Conservation (phyloP, 2,888 invertebrate species). For the Xanthostigma xanthostigma region DNA sequence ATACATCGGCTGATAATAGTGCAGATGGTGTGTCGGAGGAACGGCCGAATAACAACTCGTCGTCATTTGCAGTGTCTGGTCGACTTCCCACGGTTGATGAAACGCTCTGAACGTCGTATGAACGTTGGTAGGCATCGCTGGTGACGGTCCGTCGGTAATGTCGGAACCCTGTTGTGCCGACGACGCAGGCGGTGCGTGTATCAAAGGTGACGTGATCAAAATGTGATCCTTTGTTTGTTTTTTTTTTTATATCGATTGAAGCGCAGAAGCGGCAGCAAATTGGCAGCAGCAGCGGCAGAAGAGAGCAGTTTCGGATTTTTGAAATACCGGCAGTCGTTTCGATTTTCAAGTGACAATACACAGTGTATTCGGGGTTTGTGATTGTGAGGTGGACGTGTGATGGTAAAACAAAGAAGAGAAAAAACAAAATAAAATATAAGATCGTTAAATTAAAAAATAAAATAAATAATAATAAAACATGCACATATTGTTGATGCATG, state of each 20-base stretch:
- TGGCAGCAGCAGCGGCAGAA: too few species aligned
- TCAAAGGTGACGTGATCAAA: constrained; percentile 6
- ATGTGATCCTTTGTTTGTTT: constrained; percentile 4
- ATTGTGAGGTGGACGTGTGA: neutral
- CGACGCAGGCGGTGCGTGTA: constrained; percentile 4
- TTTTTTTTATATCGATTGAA: neutral
- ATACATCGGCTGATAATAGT: constrained; percentile 19
- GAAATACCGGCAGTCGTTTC: too few species aligned
- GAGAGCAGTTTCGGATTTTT: too few species aligned
- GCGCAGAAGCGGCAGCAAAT: too few species aligned
- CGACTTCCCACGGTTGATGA: constrained; percentile 56
- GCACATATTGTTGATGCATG: neutral
- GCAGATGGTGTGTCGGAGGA: constrained; percentile 9
- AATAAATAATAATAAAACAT: neutral
- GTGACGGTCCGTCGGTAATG: constrained; percentile 21
- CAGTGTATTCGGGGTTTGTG: neutral
- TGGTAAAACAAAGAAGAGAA: neutral
- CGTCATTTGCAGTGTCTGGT: constrained; percentile 38
- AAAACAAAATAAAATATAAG: constrained; percentile 3
- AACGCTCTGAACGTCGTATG: constrained; percentile 39
- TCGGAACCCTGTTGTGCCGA: neutral
- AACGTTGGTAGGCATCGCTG: constrained; percentile 29
- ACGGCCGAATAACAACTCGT: constrained; percentile 18
- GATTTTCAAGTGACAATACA: too few species aligned
- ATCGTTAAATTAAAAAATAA: neutral